Evolutionary conservation across 2,888 invertebrate genomes (phyloP).

Genomic region (Acanthopleura granulata): DNA sequence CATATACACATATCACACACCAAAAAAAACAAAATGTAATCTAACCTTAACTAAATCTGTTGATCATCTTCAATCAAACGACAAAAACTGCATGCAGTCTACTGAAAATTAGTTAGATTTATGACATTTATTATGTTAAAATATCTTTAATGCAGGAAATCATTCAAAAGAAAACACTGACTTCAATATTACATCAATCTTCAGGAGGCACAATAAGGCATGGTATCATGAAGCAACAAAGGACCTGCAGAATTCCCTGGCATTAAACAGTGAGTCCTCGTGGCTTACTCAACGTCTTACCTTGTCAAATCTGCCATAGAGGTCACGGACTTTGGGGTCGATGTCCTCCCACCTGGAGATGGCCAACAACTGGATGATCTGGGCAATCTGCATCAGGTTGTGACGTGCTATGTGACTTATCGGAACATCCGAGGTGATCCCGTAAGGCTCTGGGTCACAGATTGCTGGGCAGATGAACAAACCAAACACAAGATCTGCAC

Average conservation of each 20-base stretch:
- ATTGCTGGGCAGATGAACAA: constrained; percentile 97
- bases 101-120: too few species aligned
- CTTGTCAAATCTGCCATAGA: constrained; percentile 85
- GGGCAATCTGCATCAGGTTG: constrained; percentile 83
- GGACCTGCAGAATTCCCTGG: background rate
- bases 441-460: constrained; percentile 94
- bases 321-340: constrained; percentile 80
- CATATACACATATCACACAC: too few species aligned
- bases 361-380: constrained; percentile 92
- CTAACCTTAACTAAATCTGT: too few species aligned
- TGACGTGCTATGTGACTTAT: constrained; percentile 91
- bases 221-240: background rate
- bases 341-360: constrained; percentile 86
- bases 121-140: too few species aligned
- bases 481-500: constrained; percentile 92
- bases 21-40: too few species aligned
- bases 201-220: background rate
- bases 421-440: constrained; percentile 89
- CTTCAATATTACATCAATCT: too few species aligned
- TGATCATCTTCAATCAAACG: too few species aligned
- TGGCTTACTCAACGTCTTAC: constrained; percentile 50
- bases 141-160: too few species aligned
- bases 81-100: too few species aligned
- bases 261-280: background rate
- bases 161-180: too few species aligned